Conservation (phyloP, 1,140 invertebrate genomes). For the Pogonomyrmex barbatus region DNA sequence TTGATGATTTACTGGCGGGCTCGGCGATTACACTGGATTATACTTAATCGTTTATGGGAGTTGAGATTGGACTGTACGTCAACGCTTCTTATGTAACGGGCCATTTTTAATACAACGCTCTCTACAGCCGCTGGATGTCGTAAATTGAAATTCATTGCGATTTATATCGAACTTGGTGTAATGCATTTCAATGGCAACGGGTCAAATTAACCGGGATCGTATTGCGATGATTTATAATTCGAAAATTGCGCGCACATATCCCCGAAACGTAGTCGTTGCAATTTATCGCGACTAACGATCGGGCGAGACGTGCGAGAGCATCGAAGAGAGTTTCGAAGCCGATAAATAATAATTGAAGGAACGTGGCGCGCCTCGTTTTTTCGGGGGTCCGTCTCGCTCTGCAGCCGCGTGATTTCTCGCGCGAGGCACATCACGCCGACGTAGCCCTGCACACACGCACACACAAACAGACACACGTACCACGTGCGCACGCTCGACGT, state of each 20-base stretch:
- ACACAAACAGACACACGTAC: neutral
- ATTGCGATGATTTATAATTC: slow-evolving; percentile 55
- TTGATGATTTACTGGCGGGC: neutral
- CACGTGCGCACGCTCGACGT: slow-evolving; percentile 25
- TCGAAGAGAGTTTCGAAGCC: neutral
- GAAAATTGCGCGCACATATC: slow-evolving; percentile 13
- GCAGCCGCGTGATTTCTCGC: slow-evolving; percentile 32
- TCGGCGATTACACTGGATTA: neutral
- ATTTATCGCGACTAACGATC: slow-evolving; percentile 44
- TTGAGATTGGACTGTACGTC: neutral
- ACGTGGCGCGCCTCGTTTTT: neutral
- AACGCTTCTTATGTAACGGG: slow-evolving; percentile 6
- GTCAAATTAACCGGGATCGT: slow-evolving; percentile 39
- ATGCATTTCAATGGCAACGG: slow-evolving; percentile 19
- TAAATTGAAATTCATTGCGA: slow-evolving; percentile 49
- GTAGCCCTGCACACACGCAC: neutral
- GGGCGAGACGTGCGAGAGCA: neutral
- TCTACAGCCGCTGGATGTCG: slow-evolving; percentile 4
- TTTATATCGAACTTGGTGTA: slow-evolving; percentile 28
- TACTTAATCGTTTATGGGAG: slow-evolving; percentile 14
- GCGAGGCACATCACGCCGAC: slow-evolving; percentile 1
- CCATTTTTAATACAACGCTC: neutral
- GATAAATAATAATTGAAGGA: slow-evolving; percentile 55
- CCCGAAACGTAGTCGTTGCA: neutral
- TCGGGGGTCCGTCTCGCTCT: neutral